Evolutionary conservation across 2,888 invertebrate species (phyloP), one percentile per base, ranked within the genome.

Genomic region (Drosophila anomalata): DNA sequence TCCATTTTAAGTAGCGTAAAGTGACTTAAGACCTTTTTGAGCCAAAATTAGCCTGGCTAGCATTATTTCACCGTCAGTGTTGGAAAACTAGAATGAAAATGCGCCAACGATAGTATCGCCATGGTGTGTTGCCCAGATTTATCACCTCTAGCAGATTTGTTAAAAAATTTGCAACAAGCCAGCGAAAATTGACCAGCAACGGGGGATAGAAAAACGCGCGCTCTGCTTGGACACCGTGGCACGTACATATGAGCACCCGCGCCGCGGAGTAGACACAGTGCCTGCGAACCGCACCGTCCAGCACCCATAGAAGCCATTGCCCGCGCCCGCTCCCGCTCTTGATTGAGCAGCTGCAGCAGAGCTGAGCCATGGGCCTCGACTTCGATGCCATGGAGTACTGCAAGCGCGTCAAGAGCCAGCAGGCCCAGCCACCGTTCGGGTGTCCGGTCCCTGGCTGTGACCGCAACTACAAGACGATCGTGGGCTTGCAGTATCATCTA

Each of bases 321-420:
- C 36, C 36, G 36, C 36, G 36, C 36, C 36, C 42, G 42, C 68
- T 53, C 53, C 39, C 41, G 53, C 53, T 41, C 67, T 24, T 42
- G 55, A 54, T 12, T 33, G 55, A 67, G 66, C 66, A 66, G 66
- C 68, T 52, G 60, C 66, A 65, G 72, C 76, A 52, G 63, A 70
- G 46, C 61, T 29, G 61, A 61, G 88, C 85, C 74, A 96, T 95
- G 96, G 96, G 95, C 86, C 93, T 96, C 85, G 96, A 96, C 92
- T 96, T 97, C 92, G 97, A 97, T 93, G 95, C 97, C 81, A 93
- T 95, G 86, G 96, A 96, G 90, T 97, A 96, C 92, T 96, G 96
- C 90, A 95, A 95, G 91, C 96, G 96, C 92, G 93, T 97, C 76
- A 92, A 91, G 86, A 78, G 87, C 69, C 94, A 96, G 95, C 89